Evolutionary conservation across 2,888 invertebrate genomes (phyloP).

Genomic region (Auanema freiburgensis): DNA sequence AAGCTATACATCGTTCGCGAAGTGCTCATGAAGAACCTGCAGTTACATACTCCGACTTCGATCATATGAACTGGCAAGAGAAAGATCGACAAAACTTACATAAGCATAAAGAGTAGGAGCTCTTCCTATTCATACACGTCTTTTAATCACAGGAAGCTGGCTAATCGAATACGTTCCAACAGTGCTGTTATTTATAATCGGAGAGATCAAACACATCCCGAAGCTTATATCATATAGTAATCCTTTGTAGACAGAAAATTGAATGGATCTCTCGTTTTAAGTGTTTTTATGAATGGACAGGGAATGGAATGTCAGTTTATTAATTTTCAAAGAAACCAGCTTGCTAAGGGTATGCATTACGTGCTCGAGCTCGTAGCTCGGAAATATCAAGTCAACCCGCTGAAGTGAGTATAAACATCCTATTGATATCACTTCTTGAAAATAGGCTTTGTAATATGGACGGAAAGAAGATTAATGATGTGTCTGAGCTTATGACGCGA

Average conservation of each 20-base stretch:
- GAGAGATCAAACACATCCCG: slow-evolving; percentile 54
- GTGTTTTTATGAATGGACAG: slow-evolving; percentile 56
- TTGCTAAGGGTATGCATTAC: slow-evolving; percentile 55
- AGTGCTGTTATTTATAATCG: slow-evolving; percentile 52
- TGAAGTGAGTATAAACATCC: slow-evolving; percentile 22
- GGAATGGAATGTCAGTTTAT: slow-evolving; percentile 55
- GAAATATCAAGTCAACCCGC: slow-evolving; percentile 50
- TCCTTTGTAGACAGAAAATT: slow-evolving; percentile 3
- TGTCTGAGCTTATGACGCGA: slow-evolving; percentile 54
- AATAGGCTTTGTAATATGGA: slow-evolving; percentile 54
- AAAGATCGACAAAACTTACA: slow-evolving; percentile 38
- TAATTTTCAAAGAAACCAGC: slow-evolving; percentile 51
- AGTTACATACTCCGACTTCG: slow-evolving; percentile 29
- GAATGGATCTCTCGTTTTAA: slow-evolving; percentile 12
- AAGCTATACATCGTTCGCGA: slow-evolving; percentile 8
- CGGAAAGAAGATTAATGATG: slow-evolving; percentile 42
- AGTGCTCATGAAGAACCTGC: slow-evolving; percentile 10
- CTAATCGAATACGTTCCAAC: slow-evolving; percentile 31
- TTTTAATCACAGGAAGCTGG: slow-evolving; percentile 26
- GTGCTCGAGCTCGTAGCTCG: slow-evolving; percentile 52
- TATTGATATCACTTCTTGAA: background rate
- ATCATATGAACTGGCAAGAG: slow-evolving; percentile 32
- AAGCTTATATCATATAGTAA: slow-evolving; percentile 56
- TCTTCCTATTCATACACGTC: background rate
- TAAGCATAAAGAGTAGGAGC: slow-evolving; percentile 44